Evolutionary conservation across 2,888 invertebrate genomes (phyloP), one percentile per base, ranked within the genome.

Genomic region (Bellardia pandia): DNA sequence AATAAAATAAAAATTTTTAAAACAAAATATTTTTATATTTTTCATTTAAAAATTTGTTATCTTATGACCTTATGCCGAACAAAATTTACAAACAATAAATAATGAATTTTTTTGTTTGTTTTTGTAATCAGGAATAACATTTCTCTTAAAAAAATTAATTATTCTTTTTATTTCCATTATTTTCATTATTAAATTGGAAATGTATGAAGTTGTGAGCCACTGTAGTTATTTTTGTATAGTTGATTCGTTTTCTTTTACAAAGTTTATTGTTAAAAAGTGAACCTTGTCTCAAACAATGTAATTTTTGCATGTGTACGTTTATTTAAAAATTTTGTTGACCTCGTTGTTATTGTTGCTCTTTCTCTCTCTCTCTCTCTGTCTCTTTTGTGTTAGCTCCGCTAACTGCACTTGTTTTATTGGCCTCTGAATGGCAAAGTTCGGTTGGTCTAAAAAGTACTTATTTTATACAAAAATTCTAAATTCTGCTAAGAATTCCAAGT

Each of bases 241-340:
- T 40, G 37, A 14, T 45, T 13, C 14, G 30, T 74, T 60, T 42
- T 58, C 14, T 74, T 60, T 74, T 33, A 16, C n/a, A 8, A 33
- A 64, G 6, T 76, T 53, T 76, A 37, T 37, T 51, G 64, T 64
- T 76, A 23, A 51, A 53, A 68, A 23, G 6, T 6, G 7, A 76
- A 64, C 76, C 76, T 76, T 76, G 64, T 76, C 37, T 7, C 42
- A 51, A 13, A 64, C 75, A 62, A 62, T 64, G 48, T 40, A 62
- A 48, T 33, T 71, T 71, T 51, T 53, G 53, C 53, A 53, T 33
- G 33, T 51, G 62, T 13, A 45, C 8, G 40, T 33, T 13, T 37
- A 71, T 72, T 53, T 40, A 42, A 62, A 71, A 37, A 79, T 53
- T 33, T 48, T 72, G 72, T 56, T 80, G 80, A 80, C 80, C 80